Evolutionary conservation across 2,888 invertebrate species (phyloP).

Genomic region (Macrophya alboannulata): DNA sequence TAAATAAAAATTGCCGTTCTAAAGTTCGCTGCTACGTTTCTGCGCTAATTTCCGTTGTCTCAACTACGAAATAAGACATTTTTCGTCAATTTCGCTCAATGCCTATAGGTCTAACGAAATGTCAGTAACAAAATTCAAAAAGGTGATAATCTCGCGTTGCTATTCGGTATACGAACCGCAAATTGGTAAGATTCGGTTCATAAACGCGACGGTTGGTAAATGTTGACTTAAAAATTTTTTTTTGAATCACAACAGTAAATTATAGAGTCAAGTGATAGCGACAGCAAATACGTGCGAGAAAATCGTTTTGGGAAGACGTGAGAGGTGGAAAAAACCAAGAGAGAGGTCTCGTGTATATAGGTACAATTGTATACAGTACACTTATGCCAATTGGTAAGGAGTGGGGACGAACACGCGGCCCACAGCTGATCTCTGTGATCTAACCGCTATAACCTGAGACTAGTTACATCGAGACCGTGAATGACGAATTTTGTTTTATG

Average conservation of each 20-base stretch:
- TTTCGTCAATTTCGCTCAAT: not conserved
- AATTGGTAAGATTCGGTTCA: not conserved
- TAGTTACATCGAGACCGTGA: not conserved
- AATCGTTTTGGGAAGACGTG: not conserved
- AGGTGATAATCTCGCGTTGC: not conserved
- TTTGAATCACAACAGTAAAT: not conserved
- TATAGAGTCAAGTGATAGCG: not conserved
- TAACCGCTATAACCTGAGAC: not conserved
- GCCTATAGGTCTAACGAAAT: not conserved
- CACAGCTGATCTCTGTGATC: conserved; percentile 29
- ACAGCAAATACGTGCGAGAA: not conserved
- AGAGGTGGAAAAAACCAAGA: not conserved
- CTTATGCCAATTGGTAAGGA: conserved; percentile 13
- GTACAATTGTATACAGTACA: not conserved
- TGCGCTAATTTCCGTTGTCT: not conserved
- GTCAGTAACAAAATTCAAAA: not conserved
- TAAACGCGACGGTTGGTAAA: not conserved
- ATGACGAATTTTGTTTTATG: not conserved
- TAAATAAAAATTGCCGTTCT: not conserved
- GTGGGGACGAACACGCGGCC: conserved; percentile 2
- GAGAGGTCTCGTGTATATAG: not conserved
- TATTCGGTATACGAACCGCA: not conserved
- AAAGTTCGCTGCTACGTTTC: not conserved
- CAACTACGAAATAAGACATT: too few relatives aligned
- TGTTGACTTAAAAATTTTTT: conserved; percentile 3